Percentiles rank a stretch among this genome's conserved stretches.
Evolutionary conservation across 2,888 invertebrate genomes (phyloP).

Genomic region (Boloria selene): DNA sequence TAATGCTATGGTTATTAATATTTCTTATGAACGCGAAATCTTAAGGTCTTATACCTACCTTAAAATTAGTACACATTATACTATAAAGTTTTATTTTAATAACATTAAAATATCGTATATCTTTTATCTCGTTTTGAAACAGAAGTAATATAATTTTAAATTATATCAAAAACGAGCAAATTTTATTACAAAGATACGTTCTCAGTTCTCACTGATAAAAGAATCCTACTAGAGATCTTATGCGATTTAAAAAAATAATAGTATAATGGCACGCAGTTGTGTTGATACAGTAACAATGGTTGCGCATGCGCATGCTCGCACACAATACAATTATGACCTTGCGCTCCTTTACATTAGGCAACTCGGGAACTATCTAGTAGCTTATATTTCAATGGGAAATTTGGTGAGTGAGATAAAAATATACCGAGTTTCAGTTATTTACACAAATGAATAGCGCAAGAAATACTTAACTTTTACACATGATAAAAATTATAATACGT

Average conservation of each 20-base stretch:
- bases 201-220: conserved; percentile 37
- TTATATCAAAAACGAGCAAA: background rate
- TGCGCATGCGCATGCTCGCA: conserved; percentile 46
- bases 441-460: too few species aligned
- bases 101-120: background rate
- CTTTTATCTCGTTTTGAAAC: background rate
- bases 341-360: conserved; percentile 54
- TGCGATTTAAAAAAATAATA: conserved; percentile 34
- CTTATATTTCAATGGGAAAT: too few species aligned
- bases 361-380: conserved; percentile 16
- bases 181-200: conserved; percentile 22
- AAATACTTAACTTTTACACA: too few species aligned
- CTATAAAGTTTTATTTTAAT: background rate
- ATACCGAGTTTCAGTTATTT: too few species aligned
- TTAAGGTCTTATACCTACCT: background rate
- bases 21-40: conserved; percentile 1
- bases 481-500: too few species aligned
- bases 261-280: conserved; percentile 44
- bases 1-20: background rate
- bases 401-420: too few species aligned
- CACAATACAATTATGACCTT: conserved; percentile 55
- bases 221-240: conserved; percentile 34
- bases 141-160: background rate
- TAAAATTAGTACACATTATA: too few species aligned
- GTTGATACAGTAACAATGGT: conserved; percentile 51